Conservation (phyloP, 2,797 vertebrate genomes). For the Lepus oiostolus region DNA sequence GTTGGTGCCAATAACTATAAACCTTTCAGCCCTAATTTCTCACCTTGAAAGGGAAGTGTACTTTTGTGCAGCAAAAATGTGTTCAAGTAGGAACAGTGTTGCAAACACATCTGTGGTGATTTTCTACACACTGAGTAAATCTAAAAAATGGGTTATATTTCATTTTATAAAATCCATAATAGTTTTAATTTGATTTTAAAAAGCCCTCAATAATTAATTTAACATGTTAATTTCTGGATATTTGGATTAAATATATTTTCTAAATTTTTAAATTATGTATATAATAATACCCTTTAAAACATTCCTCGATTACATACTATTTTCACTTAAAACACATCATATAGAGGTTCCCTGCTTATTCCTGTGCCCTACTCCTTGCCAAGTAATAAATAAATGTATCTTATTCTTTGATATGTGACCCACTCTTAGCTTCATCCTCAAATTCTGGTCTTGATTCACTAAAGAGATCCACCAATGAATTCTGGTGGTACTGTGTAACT, state of each 20-base stretch:
- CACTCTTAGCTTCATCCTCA: not conserved
- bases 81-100: not conserved
- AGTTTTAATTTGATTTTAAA: not conserved
- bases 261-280: not conserved
- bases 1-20: not conserved
- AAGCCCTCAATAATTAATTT: not conserved
- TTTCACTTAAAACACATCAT: not conserved
- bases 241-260: not conserved
- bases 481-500: not conserved
- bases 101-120: not conserved
- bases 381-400: slow-evolving; percentile 13
- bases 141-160: not conserved
- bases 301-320: not conserved
- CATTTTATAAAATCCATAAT: slow-evolving; percentile 20
- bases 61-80: not conserved
- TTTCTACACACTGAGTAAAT: not conserved
- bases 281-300: not conserved
- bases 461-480: not conserved
- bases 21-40: not conserved
- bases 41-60: not conserved
- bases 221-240: not conserved
- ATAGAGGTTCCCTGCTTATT: not conserved
- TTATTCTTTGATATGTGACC: not conserved
- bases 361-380: not conserved
- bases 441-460: slow-evolving; percentile 32